These are phyloP conservation scores for Carabus problematicus DNA, from an alignment of 2,888 invertebrate genomes.

Conservation along the genomic window DNA sequence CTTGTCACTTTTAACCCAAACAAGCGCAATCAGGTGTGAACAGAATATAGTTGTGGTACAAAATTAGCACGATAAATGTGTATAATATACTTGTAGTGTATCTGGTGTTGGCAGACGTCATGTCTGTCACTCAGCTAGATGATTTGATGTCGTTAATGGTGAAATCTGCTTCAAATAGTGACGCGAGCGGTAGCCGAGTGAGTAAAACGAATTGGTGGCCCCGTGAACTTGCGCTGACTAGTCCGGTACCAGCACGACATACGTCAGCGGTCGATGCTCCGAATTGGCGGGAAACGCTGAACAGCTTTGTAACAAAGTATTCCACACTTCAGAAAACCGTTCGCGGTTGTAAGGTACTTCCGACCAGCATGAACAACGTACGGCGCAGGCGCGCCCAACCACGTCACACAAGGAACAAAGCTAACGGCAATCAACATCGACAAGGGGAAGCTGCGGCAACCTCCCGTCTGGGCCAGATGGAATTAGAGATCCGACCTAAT, in stretches of 20 bases:
- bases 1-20: constrained; percentile 14
- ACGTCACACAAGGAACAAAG: neutral
- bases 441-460: constrained; percentile 9
- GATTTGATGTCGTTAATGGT: constrained; percentile 48
- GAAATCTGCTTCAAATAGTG: constrained; percentile 42
- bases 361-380: neutral
- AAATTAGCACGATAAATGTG: too few relatives aligned
- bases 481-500: constrained; percentile 16
- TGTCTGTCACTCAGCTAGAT: constrained; percentile 42
- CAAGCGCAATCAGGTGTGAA: too few relatives aligned
- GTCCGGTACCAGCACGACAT: constrained; percentile 39
- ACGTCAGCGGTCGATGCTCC: constrained; percentile 20
- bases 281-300: constrained; percentile 45
- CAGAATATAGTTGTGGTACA: too few relatives aligned
- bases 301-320: constrained; percentile 44
- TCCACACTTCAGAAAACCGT: neutral
- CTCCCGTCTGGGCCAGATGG: neutral
- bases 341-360: neutral
- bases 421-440: neutral
- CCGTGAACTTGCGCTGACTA: constrained; percentile 44
- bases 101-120: constrained; percentile 10
- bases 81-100: neutral
- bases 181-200: constrained; percentile 6
- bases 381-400: neutral
- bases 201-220: constrained; percentile 49